Evolutionary conservation across 2,888 invertebrate genomes (phyloP).

Genomic region (Ferrisia virgata): DNA sequence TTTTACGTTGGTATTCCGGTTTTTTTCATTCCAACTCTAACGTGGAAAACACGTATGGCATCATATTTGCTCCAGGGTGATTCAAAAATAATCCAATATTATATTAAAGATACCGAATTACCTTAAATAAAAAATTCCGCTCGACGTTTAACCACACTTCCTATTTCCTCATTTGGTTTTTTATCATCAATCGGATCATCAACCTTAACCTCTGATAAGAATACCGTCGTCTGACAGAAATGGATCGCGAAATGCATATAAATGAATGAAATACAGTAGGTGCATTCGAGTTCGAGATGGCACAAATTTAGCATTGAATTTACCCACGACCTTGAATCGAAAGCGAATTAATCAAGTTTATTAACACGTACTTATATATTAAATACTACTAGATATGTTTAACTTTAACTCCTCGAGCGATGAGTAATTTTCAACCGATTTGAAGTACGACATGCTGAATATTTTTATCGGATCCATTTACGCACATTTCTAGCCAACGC

Average conservation of each 20-base stretch:
- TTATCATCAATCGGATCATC: background rate
- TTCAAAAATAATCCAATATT: background rate
- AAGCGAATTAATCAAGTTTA: constrained; percentile 1
- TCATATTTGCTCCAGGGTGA: background rate
- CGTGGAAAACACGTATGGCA: background rate
- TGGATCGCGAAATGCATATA: constrained; percentile 7
- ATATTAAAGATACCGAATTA: background rate
- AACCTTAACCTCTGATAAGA: background rate
- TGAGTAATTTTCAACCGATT: background rate
- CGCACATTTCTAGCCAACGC: background rate
- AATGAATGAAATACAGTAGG: background rate
- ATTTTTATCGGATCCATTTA: background rate
- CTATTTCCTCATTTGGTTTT: background rate
- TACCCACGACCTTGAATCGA: background rate
- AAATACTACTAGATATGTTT: no score
- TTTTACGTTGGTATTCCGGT: background rate
- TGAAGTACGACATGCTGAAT: no score
- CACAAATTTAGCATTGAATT: constrained; percentile 9
- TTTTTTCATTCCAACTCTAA: background rate
- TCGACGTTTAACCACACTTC: background rate
- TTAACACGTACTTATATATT: constrained; percentile 10
- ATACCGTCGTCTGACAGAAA: background rate
- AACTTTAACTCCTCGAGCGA: background rate
- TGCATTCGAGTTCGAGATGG: background rate
- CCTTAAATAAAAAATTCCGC: background rate